Evolutionary conservation across 2,888 invertebrate genomes (phyloP), one percentile per base, ranked within the genome.

Genomic region (Meteorus colon): DNA sequence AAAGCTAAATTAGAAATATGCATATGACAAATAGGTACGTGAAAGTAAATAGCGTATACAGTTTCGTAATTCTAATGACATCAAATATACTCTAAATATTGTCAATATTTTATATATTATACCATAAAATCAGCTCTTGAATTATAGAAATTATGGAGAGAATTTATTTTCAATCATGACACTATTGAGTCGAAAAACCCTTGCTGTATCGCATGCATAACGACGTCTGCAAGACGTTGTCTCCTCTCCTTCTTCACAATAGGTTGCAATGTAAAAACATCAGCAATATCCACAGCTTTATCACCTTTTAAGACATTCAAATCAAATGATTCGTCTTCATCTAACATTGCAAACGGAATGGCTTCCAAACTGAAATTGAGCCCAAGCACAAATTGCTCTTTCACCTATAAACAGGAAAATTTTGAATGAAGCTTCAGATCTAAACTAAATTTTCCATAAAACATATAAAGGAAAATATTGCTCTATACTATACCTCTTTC

Each of bases 201-300:
- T 79, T 90, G 90, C 81, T 94, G 93, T 1, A 94, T 92, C 55
- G 93, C 92, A 85, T 94, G 93, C 51, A 93, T 92, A 10, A 95
- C 90, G 31, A 93, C 91, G 78, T 93, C 91, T 0, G 94, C 94
- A 66, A 94, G 90, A 60, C 94, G 90, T 60, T 91, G 88, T 29
- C 94, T 91, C 8, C 93, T 93, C 24, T 90, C 91, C 78, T 92
- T 89, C 0, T 92, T 91, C 82, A 92, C 91, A 75, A 95, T 92
- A 1, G 93, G 93, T 45, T 90, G 86, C 0, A 95, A 81, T 75
- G 90, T 91, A 94, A 94, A 95, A 4, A 95, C 90, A 76, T 93
- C 92, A 34, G 92, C 92, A 24, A 95, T 91, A 77, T 93, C 91
- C 37, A 91, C 81, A 41, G 90, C 90, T 48, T 92, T 85, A 4